Evolutionary conservation across 2,797 vertebrate species (phyloP).

Genomic region (Naso thynnoides): DNA sequence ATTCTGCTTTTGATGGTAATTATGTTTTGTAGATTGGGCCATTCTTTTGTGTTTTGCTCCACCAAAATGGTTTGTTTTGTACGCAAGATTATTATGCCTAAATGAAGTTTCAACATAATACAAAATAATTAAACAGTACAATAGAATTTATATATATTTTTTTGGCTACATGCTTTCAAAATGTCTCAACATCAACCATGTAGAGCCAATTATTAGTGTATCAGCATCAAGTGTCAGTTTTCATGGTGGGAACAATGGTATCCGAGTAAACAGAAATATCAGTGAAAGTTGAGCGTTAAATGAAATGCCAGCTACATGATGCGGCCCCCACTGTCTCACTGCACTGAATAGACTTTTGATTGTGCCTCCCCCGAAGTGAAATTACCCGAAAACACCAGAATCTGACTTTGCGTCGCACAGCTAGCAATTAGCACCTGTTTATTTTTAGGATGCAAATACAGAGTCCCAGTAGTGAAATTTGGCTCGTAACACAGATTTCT

Average conservation of each 20-base stretch:
- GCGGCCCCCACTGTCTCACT: slow-evolving; percentile 6
- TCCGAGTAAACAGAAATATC: slow-evolving; percentile 50
- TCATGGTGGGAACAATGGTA: slow-evolving; percentile 24
- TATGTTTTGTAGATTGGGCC: slow-evolving; percentile 1
- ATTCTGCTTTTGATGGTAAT: slow-evolving; percentile 29
- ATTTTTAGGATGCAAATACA: slow-evolving; percentile 38
- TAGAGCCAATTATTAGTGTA: slow-evolving; percentile 47
- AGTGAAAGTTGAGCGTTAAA: slow-evolving; percentile 39
- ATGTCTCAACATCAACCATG: slow-evolving; percentile 50
- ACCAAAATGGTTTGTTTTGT: slow-evolving; percentile 21
- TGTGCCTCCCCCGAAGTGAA: slow-evolving; percentile 22
- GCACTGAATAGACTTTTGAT: slow-evolving; percentile 35
- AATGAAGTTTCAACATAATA: slow-evolving; percentile 18
- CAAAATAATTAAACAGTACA: slow-evolving; percentile 46
- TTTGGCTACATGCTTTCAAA: slow-evolving; percentile 34
- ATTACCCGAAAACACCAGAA: slow-evolving; percentile 23
- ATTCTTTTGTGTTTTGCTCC: slow-evolving; percentile 19
- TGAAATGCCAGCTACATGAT: slow-evolving; percentile 35
- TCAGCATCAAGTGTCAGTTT: slow-evolving; percentile 30
- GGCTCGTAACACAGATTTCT: background rate
- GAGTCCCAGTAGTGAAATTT: slow-evolving; percentile 26
- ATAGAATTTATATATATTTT: slow-evolving; percentile 26
- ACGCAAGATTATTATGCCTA: slow-evolving; percentile 27
- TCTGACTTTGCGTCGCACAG: slow-evolving; percentile 29
- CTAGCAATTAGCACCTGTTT: slow-evolving; percentile 52